Base-by-base conservation (phyloP, 2,113 vertebrate genomes). In the Crotophaga sulcirostris region DNA sequence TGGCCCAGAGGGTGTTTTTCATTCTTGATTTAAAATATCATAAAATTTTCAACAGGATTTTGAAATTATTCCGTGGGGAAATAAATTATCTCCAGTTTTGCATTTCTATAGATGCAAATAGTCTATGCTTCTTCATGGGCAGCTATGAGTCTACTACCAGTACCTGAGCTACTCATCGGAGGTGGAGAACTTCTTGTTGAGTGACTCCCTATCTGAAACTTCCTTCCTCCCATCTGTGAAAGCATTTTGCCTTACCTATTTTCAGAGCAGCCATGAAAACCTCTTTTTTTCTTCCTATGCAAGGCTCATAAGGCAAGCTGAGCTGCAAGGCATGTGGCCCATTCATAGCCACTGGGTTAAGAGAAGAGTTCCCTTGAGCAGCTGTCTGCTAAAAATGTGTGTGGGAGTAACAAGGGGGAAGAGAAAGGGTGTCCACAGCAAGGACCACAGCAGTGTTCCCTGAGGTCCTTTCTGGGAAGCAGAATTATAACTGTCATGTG, bases 401-500 rank as follows among this genome's bases (percentile, higher is more conserved):
- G 5, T 19, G 54, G 13, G 25, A 81, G 25, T 34, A 51, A 7
- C 2, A 16, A 33, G 25, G 20, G 51, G 38, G 33, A 34, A 49
- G 49, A 18, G 7, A n/a, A 56, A 25, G 31, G 16, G 16, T 34
- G 33, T 58, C 21, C 44, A 2, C 10, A 24, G 18, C 42, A 36
- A 58, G 52, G 44, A 28, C 33, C 4, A 3, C 1, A 2, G 5
- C 25, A 14, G 16, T 2, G 10, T 3, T 52, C 23, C 8, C 9
- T 29, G 45, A n/a, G 21, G 6, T 24, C 34, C 36, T 34, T 54
- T 34, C 42, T 38, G 60, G 42, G 49, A 60, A 64, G 14, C 9
- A 1, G 49, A 2, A 2, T 44, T 42, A 7, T 14, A 60, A 31
- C 17, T 33, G 13, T 12, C 2, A 1, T 6, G 14, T 25, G 59